Percentiles rank a stretch among this genome's conserved stretches.
phyloP scores from a whole-genome alignment of 2,797 vertebrate species.

The Poeciliopsis turneri region DNA sequence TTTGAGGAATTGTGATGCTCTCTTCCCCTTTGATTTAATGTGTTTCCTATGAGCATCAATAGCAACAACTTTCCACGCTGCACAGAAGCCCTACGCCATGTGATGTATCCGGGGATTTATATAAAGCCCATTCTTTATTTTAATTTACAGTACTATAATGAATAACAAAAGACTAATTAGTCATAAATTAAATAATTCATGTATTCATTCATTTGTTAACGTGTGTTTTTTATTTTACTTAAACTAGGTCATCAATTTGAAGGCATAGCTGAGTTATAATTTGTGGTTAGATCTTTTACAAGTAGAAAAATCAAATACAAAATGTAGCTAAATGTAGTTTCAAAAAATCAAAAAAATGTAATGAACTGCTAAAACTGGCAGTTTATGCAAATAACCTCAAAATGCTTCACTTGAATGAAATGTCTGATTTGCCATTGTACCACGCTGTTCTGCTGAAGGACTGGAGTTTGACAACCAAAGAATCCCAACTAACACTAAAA shows the following conservation, averaged over 20 bases:
- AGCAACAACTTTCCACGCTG: background rate
- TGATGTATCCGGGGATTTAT: background rate
- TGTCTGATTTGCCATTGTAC: background rate
- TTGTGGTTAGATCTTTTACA: background rate
- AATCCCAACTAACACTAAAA: too few relatives aligned
- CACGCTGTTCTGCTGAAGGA: background rate
- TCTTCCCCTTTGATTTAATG: constrained; percentile 16
- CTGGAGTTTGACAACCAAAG: background rate
- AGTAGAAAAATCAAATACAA: background rate
- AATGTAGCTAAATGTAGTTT: background rate
- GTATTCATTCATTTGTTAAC: background rate
- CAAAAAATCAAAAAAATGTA: background rate
- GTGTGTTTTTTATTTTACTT: background rate
- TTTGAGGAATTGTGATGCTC: constrained; percentile 33
- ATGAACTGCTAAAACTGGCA: background rate
- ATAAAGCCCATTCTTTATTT: background rate
- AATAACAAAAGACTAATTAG: background rate
- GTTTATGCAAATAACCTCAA: background rate
- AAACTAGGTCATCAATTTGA: background rate
- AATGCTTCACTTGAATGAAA: background rate
- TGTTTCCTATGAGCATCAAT: constrained; percentile 27
- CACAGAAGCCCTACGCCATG: background rate
- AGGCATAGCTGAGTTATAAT: background rate
- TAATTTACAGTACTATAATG: background rate
- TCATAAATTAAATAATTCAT: background rate